Base-by-base conservation (phyloP, 2,113 vertebrate species). In the Corythaixoides concolor region DNA sequence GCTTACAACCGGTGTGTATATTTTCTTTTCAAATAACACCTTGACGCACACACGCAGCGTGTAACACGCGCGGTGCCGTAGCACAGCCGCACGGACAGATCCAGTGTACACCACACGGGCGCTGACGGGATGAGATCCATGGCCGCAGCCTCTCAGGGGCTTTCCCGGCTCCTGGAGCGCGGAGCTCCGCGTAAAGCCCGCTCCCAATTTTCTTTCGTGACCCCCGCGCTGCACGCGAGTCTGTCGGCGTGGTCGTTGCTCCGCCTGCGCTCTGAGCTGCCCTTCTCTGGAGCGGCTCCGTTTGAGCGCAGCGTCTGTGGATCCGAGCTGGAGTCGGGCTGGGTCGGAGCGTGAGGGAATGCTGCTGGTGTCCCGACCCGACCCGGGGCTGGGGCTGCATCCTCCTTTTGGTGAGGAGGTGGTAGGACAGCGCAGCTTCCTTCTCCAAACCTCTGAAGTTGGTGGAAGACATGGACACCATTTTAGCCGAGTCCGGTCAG, bases 1-100 rank as follows among this genome's bases (percentile, higher is more conserved):
- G 97, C 97, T 98, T 97, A 89, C 97, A 47, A 97, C 98, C 97
- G 98, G 98, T 98, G 96, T 98, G 98, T 97, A 98, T 97, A 93
- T 96, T 82, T 97, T 97, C 94, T 97, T 98, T 98, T 97, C 75
- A 2, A 77, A 94, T 89, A 89, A 92, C 86, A 89, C 84, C 78
- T 67, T 80, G 64, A 85, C 88, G 63, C 89, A 9, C 45, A 62
- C 78, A 33, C 55, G 27, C 53, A n/a, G n/a, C n/a, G n/a, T n/a
- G n/a, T n/a, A n/a, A n/a, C n/a, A n/a, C n/a, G n/a, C n/a, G n/a
- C n/a, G n/a, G n/a, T 22, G 0, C 80, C 45, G 37, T 35, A 5
- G 63, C 47, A 27, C 77, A 4, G 18, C 19, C 0, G 2, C 82
- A 37, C 4, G 7, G 90, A 75, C 45, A 69, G 3, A 11, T 41